Percentiles rank a stretch among this genome's conserved stretches.
phyloP scores from a whole-genome alignment of 2,888 invertebrate species.

The Dicycla oo region DNA sequence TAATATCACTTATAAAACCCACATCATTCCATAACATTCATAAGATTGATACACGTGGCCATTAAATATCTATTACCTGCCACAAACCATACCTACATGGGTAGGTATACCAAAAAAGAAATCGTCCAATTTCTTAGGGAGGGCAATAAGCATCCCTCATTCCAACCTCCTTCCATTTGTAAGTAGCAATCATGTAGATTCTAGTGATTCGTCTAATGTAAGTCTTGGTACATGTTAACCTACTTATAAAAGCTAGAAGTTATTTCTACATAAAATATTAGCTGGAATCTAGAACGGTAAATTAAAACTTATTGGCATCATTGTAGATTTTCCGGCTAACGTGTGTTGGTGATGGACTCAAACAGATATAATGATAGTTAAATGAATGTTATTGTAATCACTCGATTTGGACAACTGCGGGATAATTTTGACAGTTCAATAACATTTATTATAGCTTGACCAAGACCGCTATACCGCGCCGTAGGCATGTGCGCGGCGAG shows the following conservation, averaged over 20 bases:
- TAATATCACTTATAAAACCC: slow-evolving; percentile 7
- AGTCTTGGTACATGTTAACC: slow-evolving; percentile 1
- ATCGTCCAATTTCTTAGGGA: slow-evolving; percentile 32
- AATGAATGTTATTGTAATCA: too few species aligned
- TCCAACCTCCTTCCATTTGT: slow-evolving; percentile 31
- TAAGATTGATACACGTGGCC: slow-evolving; percentile 7
- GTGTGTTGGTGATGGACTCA: too few species aligned
- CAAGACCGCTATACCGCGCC: too few species aligned
- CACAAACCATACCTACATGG: neutral
- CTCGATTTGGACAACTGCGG: too few species aligned
- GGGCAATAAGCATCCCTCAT: slow-evolving; percentile 25
- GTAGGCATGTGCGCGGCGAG: too few species aligned
- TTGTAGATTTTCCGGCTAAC: too few species aligned
- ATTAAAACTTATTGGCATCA: neutral
- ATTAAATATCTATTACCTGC: slow-evolving; percentile 27
- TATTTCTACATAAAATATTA: slow-evolving; percentile 5
- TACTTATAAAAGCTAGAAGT: neutral
- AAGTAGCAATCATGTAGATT: slow-evolving; percentile 44
- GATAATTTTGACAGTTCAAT: too few species aligned
- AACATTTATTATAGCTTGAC: too few species aligned
- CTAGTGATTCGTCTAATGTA: slow-evolving; percentile 13
- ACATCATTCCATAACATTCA: neutral
- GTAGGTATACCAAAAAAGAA: slow-evolving; percentile 13
- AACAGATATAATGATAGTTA: too few species aligned
- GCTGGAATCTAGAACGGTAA: neutral